Conservation (phyloP, 1,140 invertebrate species). For the Dermatophagoides farinae region DNA sequence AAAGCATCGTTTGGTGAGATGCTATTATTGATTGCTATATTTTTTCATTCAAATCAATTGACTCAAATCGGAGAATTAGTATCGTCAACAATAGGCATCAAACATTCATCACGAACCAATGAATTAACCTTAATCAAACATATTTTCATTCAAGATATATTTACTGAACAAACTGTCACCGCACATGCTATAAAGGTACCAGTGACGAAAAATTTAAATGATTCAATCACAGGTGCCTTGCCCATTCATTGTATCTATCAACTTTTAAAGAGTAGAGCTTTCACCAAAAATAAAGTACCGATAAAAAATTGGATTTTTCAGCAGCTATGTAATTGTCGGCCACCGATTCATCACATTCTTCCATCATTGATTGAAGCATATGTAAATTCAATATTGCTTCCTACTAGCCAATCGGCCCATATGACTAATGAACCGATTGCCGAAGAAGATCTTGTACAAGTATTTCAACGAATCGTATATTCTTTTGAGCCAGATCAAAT, state of each 20-base stretch:
- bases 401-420: constrained; percentile 25
- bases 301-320: constrained; percentile 86
- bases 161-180: constrained; percentile 91
- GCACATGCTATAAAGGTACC: constrained; percentile 85
- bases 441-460: constrained; percentile 63
- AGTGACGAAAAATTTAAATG: constrained; percentile 70
- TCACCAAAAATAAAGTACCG: constrained; percentile 82
- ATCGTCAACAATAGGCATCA: constrained; percentile 82
- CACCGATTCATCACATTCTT: constrained; percentile 75
- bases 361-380: constrained; percentile 85
- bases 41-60: constrained; percentile 84
- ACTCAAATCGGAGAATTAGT: constrained; percentile 78
- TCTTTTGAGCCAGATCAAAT: constrained; percentile 19
- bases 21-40: constrained; percentile 82
- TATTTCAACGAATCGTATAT: constrained; percentile 43
- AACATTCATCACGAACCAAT: constrained; percentile 71
- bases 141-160: constrained; percentile 89
- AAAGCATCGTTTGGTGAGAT: constrained; percentile 64
- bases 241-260: constrained; percentile 96
- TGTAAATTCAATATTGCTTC: constrained; percentile 72
- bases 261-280: constrained; percentile 74
- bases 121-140: constrained; percentile 75
- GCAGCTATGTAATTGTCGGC: constrained; percentile 63
- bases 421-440: constrained; percentile 73
- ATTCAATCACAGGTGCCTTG: constrained; percentile 69